Percentiles rank a stretch among this genome's conserved stretches.
phyloP scores from a whole-genome alignment of 2,888 invertebrate species.

The Ceratothoa steindachneri region DNA sequence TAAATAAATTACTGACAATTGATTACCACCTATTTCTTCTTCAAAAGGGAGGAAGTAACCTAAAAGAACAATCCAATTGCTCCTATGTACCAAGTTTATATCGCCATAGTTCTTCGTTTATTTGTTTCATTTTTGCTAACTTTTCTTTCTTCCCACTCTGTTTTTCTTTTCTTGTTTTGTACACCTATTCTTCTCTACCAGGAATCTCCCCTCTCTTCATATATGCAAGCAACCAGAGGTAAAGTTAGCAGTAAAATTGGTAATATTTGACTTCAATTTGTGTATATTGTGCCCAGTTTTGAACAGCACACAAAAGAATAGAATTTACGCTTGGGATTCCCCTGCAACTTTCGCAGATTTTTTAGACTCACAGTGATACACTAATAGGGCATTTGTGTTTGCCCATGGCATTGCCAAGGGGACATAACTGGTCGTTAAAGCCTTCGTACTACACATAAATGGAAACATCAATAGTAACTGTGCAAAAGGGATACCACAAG shows the following conservation, averaged over 20 bases:
- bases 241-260: constrained; percentile 7
- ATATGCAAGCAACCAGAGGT: constrained; percentile 1
- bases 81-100: too few species aligned
- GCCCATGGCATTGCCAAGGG: neutral
- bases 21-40: too few species aligned
- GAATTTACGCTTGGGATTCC: neutral
- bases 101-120: neutral
- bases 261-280: constrained; percentile 15
- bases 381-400: neutral
- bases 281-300: constrained; percentile 6
- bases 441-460: neutral
- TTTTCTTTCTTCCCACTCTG: neutral
- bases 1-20: too few species aligned
- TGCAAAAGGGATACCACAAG: too few species aligned
- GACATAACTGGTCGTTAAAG: neutral
- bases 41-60: too few species aligned
- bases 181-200: neutral
- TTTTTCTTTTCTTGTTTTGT: neutral
- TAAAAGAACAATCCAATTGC: too few species aligned
- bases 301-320: neutral
- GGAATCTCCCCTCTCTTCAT: neutral
- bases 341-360: neutral
- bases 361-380: neutral
- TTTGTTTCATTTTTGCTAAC: neutral
- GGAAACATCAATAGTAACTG: too few species aligned